Evolutionary conservation across 2,113 vertebrate species (phyloP).

Genomic region (Orthonyx spaldingii): DNA sequence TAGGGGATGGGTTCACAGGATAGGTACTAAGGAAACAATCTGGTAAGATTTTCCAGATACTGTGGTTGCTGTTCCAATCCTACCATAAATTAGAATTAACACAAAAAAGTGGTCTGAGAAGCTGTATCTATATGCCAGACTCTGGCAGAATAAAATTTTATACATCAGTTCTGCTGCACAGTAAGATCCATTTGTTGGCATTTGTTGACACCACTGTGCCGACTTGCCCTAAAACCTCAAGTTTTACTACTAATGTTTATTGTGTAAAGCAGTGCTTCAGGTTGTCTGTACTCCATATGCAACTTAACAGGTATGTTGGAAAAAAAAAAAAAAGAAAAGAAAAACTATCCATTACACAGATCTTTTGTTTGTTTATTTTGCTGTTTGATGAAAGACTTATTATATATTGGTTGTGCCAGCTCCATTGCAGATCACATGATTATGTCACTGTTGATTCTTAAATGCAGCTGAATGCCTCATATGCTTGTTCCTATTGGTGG

Average conservation of each 20-base stretch:
- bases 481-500: not conserved
- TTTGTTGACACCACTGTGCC: not conserved
- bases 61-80: not conserved
- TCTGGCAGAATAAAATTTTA: not conserved
- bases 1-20: not conserved
- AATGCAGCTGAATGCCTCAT: not conserved
- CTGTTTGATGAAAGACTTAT: not conserved
- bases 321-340: not conserved
- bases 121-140: not conserved
- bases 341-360: not conserved
- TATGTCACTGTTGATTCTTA: not conserved
- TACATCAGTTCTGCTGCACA: not conserved
- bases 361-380: not conserved
- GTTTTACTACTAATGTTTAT: not conserved
- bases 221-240: not conserved
- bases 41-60: not conserved
- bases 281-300: not conserved
- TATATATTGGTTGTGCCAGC: not conserved
- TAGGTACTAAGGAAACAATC: not conserved
- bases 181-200: not conserved
- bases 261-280: not conserved
- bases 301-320: not conserved
- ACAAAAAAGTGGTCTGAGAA: not conserved
- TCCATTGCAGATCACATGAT: not conserved
- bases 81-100: not conserved